Evolutionary conservation across 2,113 vertebrate genomes (phyloP), one percentile per base, ranked within the genome.

Genomic region (Cercocebus atys): DNA sequence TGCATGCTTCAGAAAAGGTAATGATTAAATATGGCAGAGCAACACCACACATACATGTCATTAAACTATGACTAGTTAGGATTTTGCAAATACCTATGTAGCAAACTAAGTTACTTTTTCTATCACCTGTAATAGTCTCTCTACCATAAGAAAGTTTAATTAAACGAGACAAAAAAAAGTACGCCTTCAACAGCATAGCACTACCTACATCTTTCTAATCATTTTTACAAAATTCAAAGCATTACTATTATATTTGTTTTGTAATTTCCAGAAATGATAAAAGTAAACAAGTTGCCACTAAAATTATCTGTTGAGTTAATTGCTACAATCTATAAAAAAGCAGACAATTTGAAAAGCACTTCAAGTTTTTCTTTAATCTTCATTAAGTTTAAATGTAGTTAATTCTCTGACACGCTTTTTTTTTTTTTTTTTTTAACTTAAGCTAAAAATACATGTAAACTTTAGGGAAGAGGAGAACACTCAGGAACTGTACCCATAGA

Each of bases 201-300:
- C 35, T 90, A 94, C 8, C 86, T 90, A 18, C 6, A 55, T 13
- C 38, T 92, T 85, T 59, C 52, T 83, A 83, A 76, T 43, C 40
- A 64, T 25, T 89, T 95, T 95, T 68, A 38, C 43, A 73, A 83
- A 75, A 92, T 85, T 92, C 30, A 50, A 85, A 94, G 38, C 22
- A 84, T 73, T 88, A 55, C 11, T 38, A 47, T n/a, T 64, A 16
- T 0, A 5, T 35, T 81, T 52, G 45, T 30, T 90, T 95, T 88
- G 73, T 35, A 76, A 73, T 86, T 86, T 90, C 80, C 59, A 93
- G 68, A 90, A 94, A 73, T 8, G 1, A 55, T 92, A 73, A 88
- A 88, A 64, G 25, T n/a, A 88, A 92, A 8, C 16, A 13, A 70
- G 52, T 16, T 81, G 35, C 30, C 6, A 87, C 50, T 86, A 25